Percentiles rank a stretch among this genome's conserved stretches.
These are phyloP conservation scores for Rafetus swinhoei DNA, from an alignment of 2,113 vertebrate genomes.

Conservation along the genomic window DNA sequence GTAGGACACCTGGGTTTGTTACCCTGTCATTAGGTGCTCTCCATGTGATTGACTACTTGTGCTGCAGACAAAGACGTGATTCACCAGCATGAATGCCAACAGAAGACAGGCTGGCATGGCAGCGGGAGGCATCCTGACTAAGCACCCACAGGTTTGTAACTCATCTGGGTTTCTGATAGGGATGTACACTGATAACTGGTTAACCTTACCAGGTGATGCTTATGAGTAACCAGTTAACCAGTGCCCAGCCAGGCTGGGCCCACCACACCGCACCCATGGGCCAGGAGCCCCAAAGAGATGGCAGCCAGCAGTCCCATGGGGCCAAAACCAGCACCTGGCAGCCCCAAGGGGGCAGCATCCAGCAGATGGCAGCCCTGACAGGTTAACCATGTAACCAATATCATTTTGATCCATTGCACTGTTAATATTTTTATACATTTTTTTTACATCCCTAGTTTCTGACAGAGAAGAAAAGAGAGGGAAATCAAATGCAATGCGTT, in stretches of 20 bases:
- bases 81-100: slow-evolving; percentile 62
- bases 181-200: background rate
- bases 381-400: no score
- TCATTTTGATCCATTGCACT: no score
- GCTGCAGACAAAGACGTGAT: slow-evolving; percentile 67
- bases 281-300: no score
- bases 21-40: slow-evolving; percentile 77
- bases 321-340: no score
- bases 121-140: slow-evolving; percentile 63
- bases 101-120: slow-evolving; percentile 64
- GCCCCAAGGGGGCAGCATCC: no score
- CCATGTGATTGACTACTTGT: slow-evolving; percentile 76
- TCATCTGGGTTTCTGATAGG: slow-evolving; percentile 50
- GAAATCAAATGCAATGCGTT: background rate
- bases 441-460: background rate
- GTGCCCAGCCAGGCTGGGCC: no score
- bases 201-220: no score
- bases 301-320: no score
- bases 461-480: background rate
- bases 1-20: slow-evolving; percentile 77
- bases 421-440: no score
- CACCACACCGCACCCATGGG: no score
- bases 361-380: no score
- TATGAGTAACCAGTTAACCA: no score
- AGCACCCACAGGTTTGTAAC: background rate